phyloP scores from a whole-genome alignment of 2,888 invertebrate genomes.

The Argyresthia albistria region DNA sequence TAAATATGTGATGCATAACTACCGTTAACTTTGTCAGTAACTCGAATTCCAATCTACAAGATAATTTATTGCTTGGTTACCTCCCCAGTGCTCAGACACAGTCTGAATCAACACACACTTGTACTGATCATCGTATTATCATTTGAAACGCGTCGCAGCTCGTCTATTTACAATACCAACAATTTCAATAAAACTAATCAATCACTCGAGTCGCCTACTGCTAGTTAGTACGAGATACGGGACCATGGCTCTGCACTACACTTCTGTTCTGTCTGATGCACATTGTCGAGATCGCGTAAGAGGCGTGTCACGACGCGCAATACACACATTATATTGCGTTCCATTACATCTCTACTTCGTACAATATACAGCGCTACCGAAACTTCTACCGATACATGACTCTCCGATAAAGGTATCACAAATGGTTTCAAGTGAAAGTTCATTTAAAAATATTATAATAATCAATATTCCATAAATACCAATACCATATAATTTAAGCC shows the following conservation, averaged over 20 bases:
- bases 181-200: slow-evolving; percentile 59
- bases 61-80: not conserved
- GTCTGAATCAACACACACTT: too few species aligned
- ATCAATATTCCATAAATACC: slow-evolving; percentile 8
- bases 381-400: slow-evolving; percentile 18
- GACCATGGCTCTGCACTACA: not conserved
- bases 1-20: not conserved
- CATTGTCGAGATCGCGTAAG: slow-evolving; percentile 12
- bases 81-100: not conserved
- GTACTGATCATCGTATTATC: not conserved
- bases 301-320: slow-evolving; percentile 32
- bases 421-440: not conserved
- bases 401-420: not conserved
- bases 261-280: not conserved
- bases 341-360: slow-evolving; percentile 57
- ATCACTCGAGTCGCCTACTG: slow-evolving; percentile 64
- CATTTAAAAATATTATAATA: not conserved
- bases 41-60: not conserved
- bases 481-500: slow-evolving; percentile 16
- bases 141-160: slow-evolving; percentile 36
- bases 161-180: slow-evolving; percentile 69
- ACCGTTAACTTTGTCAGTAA: not conserved
- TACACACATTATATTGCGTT: slow-evolving; percentile 57
- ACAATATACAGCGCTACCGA: slow-evolving; percentile 52
- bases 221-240: slow-evolving; percentile 12